A percentile compares a stretch with the other conserved stretches of the same genome.
Evolutionary conservation across 2,888 invertebrate species (phyloP).

Genomic region (Aleiodes alternator): DNA sequence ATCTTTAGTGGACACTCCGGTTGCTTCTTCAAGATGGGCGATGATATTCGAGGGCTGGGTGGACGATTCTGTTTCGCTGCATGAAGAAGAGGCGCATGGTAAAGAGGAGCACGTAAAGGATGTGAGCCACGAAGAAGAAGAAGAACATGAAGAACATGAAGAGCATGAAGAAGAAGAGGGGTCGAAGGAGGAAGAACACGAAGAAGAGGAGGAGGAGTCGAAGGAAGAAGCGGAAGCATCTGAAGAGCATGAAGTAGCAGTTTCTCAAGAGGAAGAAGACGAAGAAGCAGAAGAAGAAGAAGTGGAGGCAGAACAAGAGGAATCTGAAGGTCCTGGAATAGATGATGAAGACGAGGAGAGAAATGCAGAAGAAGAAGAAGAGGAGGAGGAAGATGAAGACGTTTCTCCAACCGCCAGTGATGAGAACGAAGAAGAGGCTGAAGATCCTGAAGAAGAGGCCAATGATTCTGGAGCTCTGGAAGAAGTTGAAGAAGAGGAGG

Average conservation of each 20-base stretch:
- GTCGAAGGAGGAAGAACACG: too few relatives aligned
- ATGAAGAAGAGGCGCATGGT: conserved; percentile 65
- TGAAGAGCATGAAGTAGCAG: conserved; percentile 61
- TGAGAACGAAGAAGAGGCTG: conserved; percentile 57
- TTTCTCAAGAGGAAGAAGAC: conserved; percentile 54
- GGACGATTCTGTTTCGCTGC: conserved; percentile 78
- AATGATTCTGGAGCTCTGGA: conserved; percentile 55
- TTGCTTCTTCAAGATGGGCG: conserved; percentile 83
- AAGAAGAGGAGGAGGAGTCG: conserved; percentile 72
- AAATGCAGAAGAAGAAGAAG: conserved; percentile 62
- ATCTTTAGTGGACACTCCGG: conserved; percentile 78
- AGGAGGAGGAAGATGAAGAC: conserved; percentile 61
- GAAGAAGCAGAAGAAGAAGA: conserved; percentile 49
- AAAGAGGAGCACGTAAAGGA: conserved; percentile 69
- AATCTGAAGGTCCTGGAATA: conserved; percentile 55
- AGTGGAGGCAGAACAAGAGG: conserved; percentile 51
- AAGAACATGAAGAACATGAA: conserved; percentile 75
- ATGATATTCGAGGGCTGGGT: conserved; percentile 88
- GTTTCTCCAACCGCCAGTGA: conserved; percentile 66
- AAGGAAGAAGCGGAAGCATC: conserved; percentile 68
- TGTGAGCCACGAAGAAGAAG: conserved; percentile 73
- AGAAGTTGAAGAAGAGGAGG: conserved; percentile 68
- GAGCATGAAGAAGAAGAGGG: conserved; percentile 77
- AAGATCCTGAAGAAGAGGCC: conserved; percentile 58
- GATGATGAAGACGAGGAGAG: conserved; percentile 64